Base-by-base conservation (phyloP, 2,888 invertebrate genomes). In the Busseola fusca region DNA sequence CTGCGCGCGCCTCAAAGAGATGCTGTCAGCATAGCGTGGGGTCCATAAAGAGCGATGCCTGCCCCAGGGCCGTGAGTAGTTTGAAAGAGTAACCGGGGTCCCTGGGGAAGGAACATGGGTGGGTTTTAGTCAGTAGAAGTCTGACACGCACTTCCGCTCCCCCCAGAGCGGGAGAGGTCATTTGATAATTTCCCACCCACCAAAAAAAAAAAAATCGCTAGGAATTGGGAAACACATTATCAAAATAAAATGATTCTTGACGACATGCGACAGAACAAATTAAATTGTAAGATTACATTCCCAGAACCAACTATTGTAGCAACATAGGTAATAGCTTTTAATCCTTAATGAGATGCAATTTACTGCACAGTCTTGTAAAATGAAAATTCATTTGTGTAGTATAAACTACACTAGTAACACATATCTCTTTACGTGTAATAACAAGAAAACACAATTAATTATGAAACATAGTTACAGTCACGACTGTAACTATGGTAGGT, bases 301-400 rank as follows among this genome's bases (percentile, higher is more conserved):
- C 7, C 5, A 27, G 67, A 21, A 27, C 42, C 7, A 21, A 52
- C 12, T 30, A 4, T n/a, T n/a, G 16, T 21, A 37, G 37, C 6
- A 59, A 37, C 37, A 30, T 58, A 52, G 52, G 45, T 50, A 58
- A 76, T 76, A 76, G 58, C 42, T 59, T 76, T 59, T 45, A 68
- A 76, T 67, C 21, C 45, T 3, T 59, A 76, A 59, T 59, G 69
- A 68, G 30, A 52, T 76, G 40, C 21, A 59, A 69, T 54, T 76
- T 25, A 34, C 52, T 40, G 45, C n/a, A 59, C 21, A 37, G 1
- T 45, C 27, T 52, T 52, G 7, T 58, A 14, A 42, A 74, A 27
- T 25, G 7, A 50, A 74, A 75, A 21, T 42, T 37, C 3, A n/a
- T 65, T 64, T 74, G 37, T 30, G 27, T 12, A 37, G 27, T 21